phyloP scores from a whole-genome alignment of 2,113 vertebrate species.

The Daubentonia madagascariensis region DNA sequence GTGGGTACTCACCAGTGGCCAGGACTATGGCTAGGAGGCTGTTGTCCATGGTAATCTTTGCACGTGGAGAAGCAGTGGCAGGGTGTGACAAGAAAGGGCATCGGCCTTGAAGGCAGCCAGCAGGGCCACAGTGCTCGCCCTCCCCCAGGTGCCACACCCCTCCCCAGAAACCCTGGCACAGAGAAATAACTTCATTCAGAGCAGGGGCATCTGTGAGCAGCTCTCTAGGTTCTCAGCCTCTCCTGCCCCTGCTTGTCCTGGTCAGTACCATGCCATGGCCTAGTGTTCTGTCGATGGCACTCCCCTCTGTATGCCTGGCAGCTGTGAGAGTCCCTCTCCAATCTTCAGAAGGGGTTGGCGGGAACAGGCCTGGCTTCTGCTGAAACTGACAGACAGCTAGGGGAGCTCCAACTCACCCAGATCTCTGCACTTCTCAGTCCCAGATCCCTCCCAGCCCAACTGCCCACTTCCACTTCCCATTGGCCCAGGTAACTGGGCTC shows the following conservation, averaged over 20 bases:
- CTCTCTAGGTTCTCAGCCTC: not conserved
- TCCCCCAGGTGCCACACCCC: not conserved
- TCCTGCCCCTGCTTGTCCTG: not conserved
- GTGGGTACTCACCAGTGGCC: conserved; percentile 61
- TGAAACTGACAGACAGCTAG: not conserved
- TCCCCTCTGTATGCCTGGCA: not conserved
- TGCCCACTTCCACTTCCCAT: not conserved
- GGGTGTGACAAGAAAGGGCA: conserved; percentile 37
- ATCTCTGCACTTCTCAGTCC: not conserved
- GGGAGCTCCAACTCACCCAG: not conserved
- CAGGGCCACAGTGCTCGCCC: not conserved
- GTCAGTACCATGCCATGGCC: not conserved
- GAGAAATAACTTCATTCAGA: not conserved
- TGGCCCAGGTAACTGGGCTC: not conserved
- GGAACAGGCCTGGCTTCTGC: not conserved
- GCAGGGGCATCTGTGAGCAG: not conserved
- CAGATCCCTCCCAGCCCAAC: not conserved
- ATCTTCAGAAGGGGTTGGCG: not conserved
- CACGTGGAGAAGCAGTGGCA: not conserved
- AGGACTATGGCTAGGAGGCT: conserved; percentile 58
- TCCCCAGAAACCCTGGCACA: not conserved
- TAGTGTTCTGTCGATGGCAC: not conserved
- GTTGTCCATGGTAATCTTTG: conserved; percentile 50
- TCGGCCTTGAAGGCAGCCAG: not conserved
- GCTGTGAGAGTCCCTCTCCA: not conserved